Percentiles rank a stretch among this genome's conserved stretches.
These are phyloP conservation scores for Coregonus sp. DNA, from an alignment of 2,797 vertebrate genomes.

Conservation along the genomic window DNA sequence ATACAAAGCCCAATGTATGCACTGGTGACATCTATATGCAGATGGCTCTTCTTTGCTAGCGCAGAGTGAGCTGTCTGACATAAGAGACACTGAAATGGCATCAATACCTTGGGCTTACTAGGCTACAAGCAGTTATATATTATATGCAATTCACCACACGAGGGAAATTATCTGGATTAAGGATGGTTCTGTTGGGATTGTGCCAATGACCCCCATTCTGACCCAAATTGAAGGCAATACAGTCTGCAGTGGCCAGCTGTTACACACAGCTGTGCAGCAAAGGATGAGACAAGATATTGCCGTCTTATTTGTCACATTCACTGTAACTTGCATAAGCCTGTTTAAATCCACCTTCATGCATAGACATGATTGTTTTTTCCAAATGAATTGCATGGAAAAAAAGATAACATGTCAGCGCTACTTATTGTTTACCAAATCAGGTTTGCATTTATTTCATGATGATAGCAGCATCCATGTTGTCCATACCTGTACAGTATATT, in stretches of 20 bases:
- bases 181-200: neutral
- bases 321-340: neutral
- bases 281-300: neutral
- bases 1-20: neutral
- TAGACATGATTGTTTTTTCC: neutral
- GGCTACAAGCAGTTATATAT: neutral
- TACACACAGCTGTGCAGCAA: neutral
- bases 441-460: neutral
- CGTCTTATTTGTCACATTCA: neutral
- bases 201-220: neutral
- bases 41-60: slow-evolving; percentile 3
- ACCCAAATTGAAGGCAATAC: neutral
- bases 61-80: neutral
- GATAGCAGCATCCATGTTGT: neutral
- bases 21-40: slow-evolving; percentile 20
- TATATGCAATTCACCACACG: neutral
- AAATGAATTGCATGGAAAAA: neutral
- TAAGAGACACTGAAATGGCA: neutral
- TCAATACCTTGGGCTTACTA: neutral
- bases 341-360: neutral
- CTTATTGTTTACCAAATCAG: neutral
- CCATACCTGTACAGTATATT: neutral
- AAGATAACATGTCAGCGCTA: neutral
- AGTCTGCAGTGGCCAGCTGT: neutral
- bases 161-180: neutral